Percentiles rank a stretch among this genome's conserved stretches.
These are phyloP conservation scores for Iguana delicatissima DNA, from an alignment of 2,797 vertebrate species.

Conservation along the genomic window DNA sequence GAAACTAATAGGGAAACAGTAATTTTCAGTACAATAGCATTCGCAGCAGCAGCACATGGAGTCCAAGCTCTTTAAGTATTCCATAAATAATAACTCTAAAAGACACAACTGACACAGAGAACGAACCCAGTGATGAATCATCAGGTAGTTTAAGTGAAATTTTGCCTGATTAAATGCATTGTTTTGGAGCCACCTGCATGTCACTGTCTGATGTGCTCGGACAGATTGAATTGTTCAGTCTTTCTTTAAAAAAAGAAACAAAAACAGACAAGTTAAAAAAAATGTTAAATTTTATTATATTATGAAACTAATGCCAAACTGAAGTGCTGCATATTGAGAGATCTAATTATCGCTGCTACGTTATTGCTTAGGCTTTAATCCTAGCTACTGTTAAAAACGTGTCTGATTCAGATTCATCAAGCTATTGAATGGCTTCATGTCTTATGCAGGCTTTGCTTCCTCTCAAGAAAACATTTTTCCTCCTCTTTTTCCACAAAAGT, in stretches of 20 bases:
- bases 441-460: conserved; percentile 49
- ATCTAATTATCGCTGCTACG: conserved; percentile 67
- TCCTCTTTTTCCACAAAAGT: conserved; percentile 31
- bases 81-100: conserved; percentile 78
- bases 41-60: conserved; percentile 73
- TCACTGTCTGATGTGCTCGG: conserved; percentile 69
- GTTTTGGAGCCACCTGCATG: conserved; percentile 79
- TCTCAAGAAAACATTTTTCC: conserved; percentile 67
- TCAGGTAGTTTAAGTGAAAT: conserved; percentile 79
- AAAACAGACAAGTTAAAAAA: conserved; percentile 70
- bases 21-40: conserved; percentile 79
- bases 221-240: conserved; percentile 77
- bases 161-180: conserved; percentile 80
- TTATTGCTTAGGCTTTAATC: conserved; percentile 62
- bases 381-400: conserved; percentile 56
- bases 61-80: conserved; percentile 78
- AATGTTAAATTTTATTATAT: conserved; percentile 77
- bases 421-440: conserved; percentile 48
- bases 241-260: conserved; percentile 39
- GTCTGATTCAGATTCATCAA: conserved; percentile 57
- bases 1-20: conserved; percentile 74
- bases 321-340: conserved; percentile 63
- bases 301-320: conserved; percentile 74
- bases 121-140: conserved; percentile 78
- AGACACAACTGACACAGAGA: conserved; percentile 72